Evolutionary conservation across 1,140 invertebrate species (phyloP).

Genomic region (Hypsibius dujardini): DNA sequence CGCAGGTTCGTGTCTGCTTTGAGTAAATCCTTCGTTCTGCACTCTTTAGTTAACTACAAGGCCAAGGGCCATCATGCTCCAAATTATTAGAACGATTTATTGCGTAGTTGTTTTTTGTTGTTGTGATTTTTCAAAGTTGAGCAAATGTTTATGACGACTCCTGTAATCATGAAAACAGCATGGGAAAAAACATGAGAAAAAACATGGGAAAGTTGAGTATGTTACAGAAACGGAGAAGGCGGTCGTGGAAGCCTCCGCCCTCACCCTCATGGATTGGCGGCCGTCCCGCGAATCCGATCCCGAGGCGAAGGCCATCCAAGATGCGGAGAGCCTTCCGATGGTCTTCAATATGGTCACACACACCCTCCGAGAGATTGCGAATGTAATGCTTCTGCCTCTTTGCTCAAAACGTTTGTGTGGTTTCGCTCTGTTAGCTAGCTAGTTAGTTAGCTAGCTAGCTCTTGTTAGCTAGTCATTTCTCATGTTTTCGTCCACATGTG

Average conservation of each 20-base stretch:
- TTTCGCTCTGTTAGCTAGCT: constrained; percentile 5
- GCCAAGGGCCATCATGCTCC: no score
- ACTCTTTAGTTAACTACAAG: no score
- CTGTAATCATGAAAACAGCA: no score
- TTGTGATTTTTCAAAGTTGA: no score
- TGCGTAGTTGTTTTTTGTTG: neutral
- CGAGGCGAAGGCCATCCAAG: neutral
- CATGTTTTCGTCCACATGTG: neutral
- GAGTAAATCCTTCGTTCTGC: no score
- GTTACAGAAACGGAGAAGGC: constrained; percentile 14
- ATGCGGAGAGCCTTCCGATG: neutral
- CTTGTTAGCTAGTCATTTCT: no score
- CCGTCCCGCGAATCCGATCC: neutral
- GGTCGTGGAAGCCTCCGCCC: neutral
- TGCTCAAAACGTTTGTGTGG: neutral
- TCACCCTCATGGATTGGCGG: neutral
- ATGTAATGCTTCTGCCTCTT: neutral
- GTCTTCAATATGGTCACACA: constrained; percentile 6
- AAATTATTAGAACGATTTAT: neutral
- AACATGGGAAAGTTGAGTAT: no score
- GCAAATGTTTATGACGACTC: neutral
- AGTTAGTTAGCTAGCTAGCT: no score
- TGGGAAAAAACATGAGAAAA: no score
- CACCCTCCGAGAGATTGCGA: neutral
- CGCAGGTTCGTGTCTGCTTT: no score